These are phyloP conservation scores for Mus pahari DNA, from an alignment of 2,113 vertebrate species.

Conservation along the genomic window DNA sequence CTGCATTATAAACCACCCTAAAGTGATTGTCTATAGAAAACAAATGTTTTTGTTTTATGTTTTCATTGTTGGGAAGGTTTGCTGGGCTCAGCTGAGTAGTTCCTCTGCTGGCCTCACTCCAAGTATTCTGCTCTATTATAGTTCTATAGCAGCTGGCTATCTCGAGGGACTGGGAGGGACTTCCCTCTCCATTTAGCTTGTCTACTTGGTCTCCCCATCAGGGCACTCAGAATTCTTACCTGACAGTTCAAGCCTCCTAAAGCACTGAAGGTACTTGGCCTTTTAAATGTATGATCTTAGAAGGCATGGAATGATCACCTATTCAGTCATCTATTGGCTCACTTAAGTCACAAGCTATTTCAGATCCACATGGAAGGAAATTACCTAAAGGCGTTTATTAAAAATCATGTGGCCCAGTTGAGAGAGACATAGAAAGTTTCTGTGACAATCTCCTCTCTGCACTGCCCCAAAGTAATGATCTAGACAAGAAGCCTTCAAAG, in stretches of 20 bases:
- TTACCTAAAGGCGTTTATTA: neutral
- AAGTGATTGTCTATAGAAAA: neutral
- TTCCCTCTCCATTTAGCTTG: neutral
- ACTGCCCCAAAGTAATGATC: no score
- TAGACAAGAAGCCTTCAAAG: no score
- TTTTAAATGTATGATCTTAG: neutral
- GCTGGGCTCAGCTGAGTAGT: neutral
- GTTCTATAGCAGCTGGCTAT: neutral
- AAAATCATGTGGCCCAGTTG: no score
- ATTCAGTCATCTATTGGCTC: neutral
- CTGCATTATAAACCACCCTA: neutral
- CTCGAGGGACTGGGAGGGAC: neutral
- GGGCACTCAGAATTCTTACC: neutral
- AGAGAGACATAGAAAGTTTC: no score
- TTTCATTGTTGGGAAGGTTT: neutral
- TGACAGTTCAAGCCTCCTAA: neutral
- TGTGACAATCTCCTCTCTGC: no score
- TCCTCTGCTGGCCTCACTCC: neutral
- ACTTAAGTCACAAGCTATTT: neutral
- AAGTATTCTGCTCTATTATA: neutral
- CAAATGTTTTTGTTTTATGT: neutral
- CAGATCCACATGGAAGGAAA: neutral
- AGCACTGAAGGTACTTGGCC: neutral
- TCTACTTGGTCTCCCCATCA: neutral
- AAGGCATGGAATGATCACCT: neutral